A percentile compares a stretch with the other conserved stretches of the same genome.
phyloP scores from a whole-genome alignment of 2,797 vertebrate genomes.

The Schizopygopsis malacanthus region DNA sequence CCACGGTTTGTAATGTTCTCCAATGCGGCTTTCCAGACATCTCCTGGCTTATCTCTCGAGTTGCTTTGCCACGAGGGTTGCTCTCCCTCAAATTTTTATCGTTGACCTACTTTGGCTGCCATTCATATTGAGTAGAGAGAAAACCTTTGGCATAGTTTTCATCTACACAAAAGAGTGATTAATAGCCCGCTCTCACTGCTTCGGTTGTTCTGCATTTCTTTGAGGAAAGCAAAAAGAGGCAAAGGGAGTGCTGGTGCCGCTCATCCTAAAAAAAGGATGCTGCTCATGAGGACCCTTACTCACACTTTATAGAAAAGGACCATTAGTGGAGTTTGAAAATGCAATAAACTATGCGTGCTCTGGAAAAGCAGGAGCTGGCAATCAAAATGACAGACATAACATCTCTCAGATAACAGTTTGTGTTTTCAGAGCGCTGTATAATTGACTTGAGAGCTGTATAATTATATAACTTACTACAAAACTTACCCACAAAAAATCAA shows the following conservation, averaged over 20 bases:
- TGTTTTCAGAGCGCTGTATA: no score
- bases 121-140: slow-evolving; percentile 44
- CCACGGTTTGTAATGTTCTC: neutral
- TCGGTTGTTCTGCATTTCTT: slow-evolving; percentile 24
- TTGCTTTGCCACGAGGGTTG: slow-evolving; percentile 36
- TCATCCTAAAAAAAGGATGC: slow-evolving; percentile 41
- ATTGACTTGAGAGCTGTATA: no score
- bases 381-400: neutral
- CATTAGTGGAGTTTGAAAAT: neutral
- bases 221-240: slow-evolving; percentile 34
- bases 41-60: slow-evolving; percentile 3
- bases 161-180: slow-evolving; percentile 55
- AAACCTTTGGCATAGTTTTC: slow-evolving; percentile 48
- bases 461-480: no score
- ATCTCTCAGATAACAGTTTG: neutral
- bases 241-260: slow-evolving; percentile 27
- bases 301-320: neutral
- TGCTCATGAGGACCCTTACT: neutral
- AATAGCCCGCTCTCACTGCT: slow-evolving; percentile 42
- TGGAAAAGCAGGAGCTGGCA: neutral
- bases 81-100: slow-evolving; percentile 36
- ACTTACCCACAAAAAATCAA: no score
- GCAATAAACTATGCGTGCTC: neutral
- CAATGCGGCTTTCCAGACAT: slow-evolving; percentile 1
- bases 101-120: slow-evolving; percentile 56